phyloP scores from a whole-genome alignment of 2,113 vertebrate genomes.

The Neodon shergylaensis region DNA sequence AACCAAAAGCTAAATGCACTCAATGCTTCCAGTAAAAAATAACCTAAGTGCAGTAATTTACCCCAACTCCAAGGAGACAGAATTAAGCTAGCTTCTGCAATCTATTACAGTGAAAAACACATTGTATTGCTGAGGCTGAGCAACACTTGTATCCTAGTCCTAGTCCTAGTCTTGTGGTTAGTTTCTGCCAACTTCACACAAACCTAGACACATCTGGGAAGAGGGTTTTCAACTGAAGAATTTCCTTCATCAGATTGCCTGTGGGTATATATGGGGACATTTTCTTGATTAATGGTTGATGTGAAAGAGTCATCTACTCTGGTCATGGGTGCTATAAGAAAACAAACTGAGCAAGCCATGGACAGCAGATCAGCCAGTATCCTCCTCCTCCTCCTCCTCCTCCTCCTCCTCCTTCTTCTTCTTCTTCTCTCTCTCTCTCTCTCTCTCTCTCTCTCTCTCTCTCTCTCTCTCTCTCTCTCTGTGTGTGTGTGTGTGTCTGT shows the following conservation, averaged over 20 bases:
- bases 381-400: too few species aligned
- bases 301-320: not conserved
- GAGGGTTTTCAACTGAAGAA: not conserved
- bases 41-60: slow-evolving; percentile 54
- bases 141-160: not conserved
- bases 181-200: not conserved
- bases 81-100: not conserved
- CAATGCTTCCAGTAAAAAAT: slow-evolving; percentile 51
- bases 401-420: too few species aligned
- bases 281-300: not conserved
- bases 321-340: not conserved
- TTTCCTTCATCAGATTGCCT: not conserved
- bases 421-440: too few species aligned
- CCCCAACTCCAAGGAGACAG: not conserved
- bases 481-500: too few species aligned
- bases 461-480: too few species aligned
- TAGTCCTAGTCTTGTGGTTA: not conserved
- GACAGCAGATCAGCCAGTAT: not conserved
- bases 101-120: not conserved
- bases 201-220: not conserved
- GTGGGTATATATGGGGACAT: not conserved
- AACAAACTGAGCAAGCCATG: not conserved
- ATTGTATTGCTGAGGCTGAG: not conserved
- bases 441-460: too few species aligned
- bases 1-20: slow-evolving; percentile 44